A percentile compares a stretch with the other conserved stretches of the same genome.
These are phyloP conservation scores for Nomada flava DNA, from an alignment of 2,888 invertebrate species.

Conservation along the genomic window DNA sequence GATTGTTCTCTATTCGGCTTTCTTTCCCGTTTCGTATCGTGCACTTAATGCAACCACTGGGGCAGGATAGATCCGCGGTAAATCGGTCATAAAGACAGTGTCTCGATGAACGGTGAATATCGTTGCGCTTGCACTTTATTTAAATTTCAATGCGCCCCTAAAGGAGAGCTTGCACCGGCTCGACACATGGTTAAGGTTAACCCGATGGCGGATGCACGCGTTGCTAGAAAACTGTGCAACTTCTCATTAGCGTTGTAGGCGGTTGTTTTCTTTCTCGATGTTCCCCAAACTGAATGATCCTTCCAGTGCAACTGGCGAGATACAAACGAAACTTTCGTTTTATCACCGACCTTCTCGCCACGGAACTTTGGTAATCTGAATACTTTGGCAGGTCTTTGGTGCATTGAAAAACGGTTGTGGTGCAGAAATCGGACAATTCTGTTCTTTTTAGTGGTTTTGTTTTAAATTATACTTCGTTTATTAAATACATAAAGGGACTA, in stretches of 20 bases:
- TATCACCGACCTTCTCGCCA: neutral
- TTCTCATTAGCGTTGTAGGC: conserved; percentile 63
- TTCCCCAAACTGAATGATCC: conserved; percentile 38
- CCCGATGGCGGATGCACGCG: conserved; percentile 36
- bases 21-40: conserved; percentile 35
- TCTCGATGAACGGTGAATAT: conserved; percentile 40
- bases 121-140: conserved; percentile 57
- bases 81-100: conserved; percentile 65
- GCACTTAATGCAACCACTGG: conserved; percentile 39
- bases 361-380: neutral
- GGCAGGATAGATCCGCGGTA: conserved; percentile 49
- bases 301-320: conserved; percentile 13
- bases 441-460: too few relatives aligned
- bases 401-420: too few relatives aligned
- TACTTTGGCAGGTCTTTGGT: too few relatives aligned
- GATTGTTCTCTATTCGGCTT: conserved; percentile 41
- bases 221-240: conserved; percentile 39
- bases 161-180: conserved; percentile 12
- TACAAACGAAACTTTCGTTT: conserved; percentile 21
- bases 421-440: too few relatives aligned
- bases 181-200: conserved; percentile 29
- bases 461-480: too few relatives aligned
- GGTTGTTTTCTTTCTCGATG: conserved; percentile 22
- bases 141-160: conserved; percentile 60
- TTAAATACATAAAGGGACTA: too few relatives aligned